A percentile compares a stretch with the other conserved stretches of the same genome.
These are phyloP conservation scores for Cerastis leucographa DNA, from an alignment of 2,888 invertebrate species.

Conservation along the genomic window DNA sequence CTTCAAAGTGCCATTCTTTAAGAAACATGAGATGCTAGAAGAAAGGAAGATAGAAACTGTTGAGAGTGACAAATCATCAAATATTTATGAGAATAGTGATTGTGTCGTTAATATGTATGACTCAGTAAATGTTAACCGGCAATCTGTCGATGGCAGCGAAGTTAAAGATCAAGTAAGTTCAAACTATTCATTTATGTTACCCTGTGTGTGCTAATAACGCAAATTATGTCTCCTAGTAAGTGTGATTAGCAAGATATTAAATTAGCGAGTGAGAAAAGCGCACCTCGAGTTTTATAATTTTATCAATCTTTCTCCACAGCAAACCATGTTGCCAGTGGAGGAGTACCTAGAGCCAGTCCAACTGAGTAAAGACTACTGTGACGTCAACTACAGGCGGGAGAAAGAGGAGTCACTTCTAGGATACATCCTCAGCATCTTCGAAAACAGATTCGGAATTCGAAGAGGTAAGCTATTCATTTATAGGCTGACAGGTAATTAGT, in stretches of 20 bases:
- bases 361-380: constrained; percentile 83
- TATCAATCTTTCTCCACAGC: not conserved
- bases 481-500: no score
- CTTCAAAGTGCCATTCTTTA: constrained; percentile 85
- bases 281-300: not conserved
- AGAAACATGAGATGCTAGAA: constrained; percentile 74
- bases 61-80: constrained; percentile 68
- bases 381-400: constrained; percentile 76
- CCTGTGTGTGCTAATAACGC: not conserved
- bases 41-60: constrained; percentile 59
- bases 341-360: constrained; percentile 87
- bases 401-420: constrained; percentile 84
- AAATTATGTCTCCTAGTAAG: not conserved
- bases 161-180: constrained; percentile 48
- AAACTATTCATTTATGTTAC: constrained; percentile 3
- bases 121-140: constrained; percentile 77
- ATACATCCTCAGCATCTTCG: constrained; percentile 85
- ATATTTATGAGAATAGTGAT: constrained; percentile 83
- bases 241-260: not conserved
- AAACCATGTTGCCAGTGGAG: constrained; percentile 80
- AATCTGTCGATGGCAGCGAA: constrained; percentile 42
- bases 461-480: constrained; percentile 83
- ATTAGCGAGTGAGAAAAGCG: not conserved
- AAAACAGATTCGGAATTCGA: constrained; percentile 81
- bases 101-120: constrained; percentile 83